phyloP scores from a whole-genome alignment of 2,888 invertebrate species.

The Oscheius sp. region DNA sequence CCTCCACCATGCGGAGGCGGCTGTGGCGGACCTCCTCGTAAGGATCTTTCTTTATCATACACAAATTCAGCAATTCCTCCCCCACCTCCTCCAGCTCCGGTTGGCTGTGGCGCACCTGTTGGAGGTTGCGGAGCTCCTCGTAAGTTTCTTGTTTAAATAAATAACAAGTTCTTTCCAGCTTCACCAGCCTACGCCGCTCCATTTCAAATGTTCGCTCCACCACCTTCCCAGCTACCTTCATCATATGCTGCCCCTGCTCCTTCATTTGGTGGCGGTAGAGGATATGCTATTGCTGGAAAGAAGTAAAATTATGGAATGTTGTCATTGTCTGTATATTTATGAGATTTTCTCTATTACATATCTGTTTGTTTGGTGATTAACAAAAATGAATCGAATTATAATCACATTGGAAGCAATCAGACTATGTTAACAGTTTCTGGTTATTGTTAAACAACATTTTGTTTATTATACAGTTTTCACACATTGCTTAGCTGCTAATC shows the following conservation, averaged over 20 bases:
- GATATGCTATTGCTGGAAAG: constrained; percentile 12
- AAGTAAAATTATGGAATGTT: not conserved
- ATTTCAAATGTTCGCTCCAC: constrained; percentile 1
- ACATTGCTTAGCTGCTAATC: constrained; percentile 16
- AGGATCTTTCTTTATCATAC: not conserved
- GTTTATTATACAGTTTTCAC: constrained; percentile 1
- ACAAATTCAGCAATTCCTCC: not conserved
- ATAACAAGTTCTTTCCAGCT: not conserved
- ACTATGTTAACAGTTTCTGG: too few species aligned
- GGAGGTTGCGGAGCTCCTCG: not conserved
- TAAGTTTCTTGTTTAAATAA: not conserved
- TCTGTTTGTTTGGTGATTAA: too few species aligned
- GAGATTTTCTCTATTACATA: not conserved
- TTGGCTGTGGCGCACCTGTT: too few species aligned
- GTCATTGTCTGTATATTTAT: constrained; percentile 10
- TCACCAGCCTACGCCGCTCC: not conserved
- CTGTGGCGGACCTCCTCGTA: not conserved
- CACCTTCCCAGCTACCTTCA: constrained; percentile 1
- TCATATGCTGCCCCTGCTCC: not conserved
- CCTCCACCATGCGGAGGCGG: constrained; percentile 2
- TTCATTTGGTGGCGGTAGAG: not conserved
- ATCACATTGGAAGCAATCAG: too few species aligned
- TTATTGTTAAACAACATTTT: too few species aligned
- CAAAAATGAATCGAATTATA: too few species aligned
- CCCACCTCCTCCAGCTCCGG: constrained; percentile 9